Evolutionary conservation across 2,113 vertebrate species (phyloP).

Genomic region (Delphinus delphis): DNA sequence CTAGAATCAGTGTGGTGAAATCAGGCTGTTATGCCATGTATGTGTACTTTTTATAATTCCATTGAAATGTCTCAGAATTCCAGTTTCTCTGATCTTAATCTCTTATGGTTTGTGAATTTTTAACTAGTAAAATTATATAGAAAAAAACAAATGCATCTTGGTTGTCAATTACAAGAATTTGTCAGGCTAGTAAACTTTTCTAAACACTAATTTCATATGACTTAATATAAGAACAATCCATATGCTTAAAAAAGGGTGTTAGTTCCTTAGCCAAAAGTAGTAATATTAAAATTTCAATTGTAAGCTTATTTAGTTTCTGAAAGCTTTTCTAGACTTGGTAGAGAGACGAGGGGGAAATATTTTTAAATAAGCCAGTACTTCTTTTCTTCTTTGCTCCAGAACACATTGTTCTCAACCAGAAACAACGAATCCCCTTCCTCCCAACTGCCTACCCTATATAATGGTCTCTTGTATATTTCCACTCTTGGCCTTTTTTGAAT

Average conservation of each 20-base stretch:
- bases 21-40: neutral
- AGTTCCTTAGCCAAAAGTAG: neutral
- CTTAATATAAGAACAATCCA: neutral
- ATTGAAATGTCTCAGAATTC: conserved; percentile 11
- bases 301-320: neutral
- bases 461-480: neutral
- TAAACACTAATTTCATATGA: neutral
- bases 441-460: neutral
- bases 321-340: neutral
- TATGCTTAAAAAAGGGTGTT: neutral
- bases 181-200: neutral
- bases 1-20: neutral
- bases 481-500: neutral
- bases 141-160: neutral
- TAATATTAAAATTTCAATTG: neutral
- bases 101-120: neutral
- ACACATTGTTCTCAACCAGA: neutral
- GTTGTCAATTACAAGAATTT: conserved; percentile 7
- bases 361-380: neutral
- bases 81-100: neutral
- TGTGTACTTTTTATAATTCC: conserved; percentile 25
- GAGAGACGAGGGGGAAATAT: neutral
- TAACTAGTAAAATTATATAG: neutral
- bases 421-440: neutral
- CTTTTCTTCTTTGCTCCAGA: neutral